Evolutionary conservation across 1,140 invertebrate genomes (phyloP), one percentile per base, ranked within the genome.

Genomic region (Drosophila mayri): DNA sequence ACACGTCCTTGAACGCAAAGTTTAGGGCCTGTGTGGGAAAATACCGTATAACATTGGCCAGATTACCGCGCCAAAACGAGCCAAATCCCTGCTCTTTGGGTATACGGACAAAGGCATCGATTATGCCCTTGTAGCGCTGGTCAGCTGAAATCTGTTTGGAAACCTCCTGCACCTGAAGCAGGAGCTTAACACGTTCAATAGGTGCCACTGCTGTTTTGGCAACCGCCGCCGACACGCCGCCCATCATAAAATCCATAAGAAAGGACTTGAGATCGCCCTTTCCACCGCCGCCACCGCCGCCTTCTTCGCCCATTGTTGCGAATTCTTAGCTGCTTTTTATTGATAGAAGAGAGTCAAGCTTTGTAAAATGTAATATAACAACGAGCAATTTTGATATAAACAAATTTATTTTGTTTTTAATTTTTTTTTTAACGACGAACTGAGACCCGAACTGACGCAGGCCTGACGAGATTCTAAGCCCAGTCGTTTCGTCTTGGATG

Each of bases 1-100:
- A 97, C 79, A 95, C 95, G 93, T 98, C 97, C 93, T 98, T 98
- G 93, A 98, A 98, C 58, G 97, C 97, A 93, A 99, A 99, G 94
- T 99, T 99, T 20, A 99, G 94, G 35, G 98, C 98, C 93, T 99
- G 98, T n/a, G 97, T 98, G 38, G 98, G 98, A 94, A 98, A 98
- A 93, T 98, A 98, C 85, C 97, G 93, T 91, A 98, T 96, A 25
- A 97, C 97, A 93, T 98, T 99, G 83, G 97, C 97, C 81, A 98
- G 92, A 94, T 99, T 99, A 87, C 98, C 98, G 93, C 98, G 95
- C 98, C 98, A 99, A 93, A 96, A 97, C 61, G 97, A 96, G 0
- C 95, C 55, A 43, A 96, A 93, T 46, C 97, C 97, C 93, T 98
- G 97, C 93, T 97, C 97, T 90, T 62, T 95, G 44, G 97, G 96